Evolutionary conservation across 2,888 invertebrate genomes (phyloP), one percentile per base, ranked within the genome.

Genomic region (Ecliptopera silaceata): DNA sequence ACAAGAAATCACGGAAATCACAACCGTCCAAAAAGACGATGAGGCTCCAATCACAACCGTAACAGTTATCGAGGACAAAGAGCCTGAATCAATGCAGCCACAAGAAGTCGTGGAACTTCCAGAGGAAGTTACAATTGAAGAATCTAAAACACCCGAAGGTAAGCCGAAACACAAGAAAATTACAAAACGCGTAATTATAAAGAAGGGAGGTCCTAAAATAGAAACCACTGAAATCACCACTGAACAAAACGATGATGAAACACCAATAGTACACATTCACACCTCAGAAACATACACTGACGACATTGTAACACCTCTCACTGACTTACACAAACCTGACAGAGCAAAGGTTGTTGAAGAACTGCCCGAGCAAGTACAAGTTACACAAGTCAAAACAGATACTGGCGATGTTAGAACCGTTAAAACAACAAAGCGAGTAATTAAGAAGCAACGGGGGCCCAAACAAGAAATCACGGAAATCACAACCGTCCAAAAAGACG

Each of bases 341-440:
- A 74, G 57, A 44, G 72, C 71, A 47, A 48, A 73, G 51, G 77
- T 84, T 0, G 8, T 69, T 65, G 18, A 86, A 80, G 71, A 83
- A 79, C 56, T 17, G 6, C 62, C 64, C 0, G 63, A 68, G 45
- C 39, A 62, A 22, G 58, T 64, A 0, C 29, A 56, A 39, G 22
- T 61, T 3, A 54, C 54, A 1, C 63, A 59, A 70, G 53, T 81
- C 67, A 71, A 68, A 66, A 58, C 67, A 0, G 62, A 66, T 32
- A 85, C 77, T 79, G 85, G 64, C 4, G 18, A 18, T 4, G 39
- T 39, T 1, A n/a, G n/a, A 39, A 39, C 39, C 4, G 20, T 39
- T 4, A 39, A 39, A 15, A 39, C 39, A 3, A 39, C 18, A 3
- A 39, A 39, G n/a, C 18, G 39, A 11, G n/a, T n/a, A 0, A 39